Evolutionary conservation across 2,113 vertebrate species (phyloP), one percentile per base, ranked within the genome.

Genomic region (Macrotis lagotis): DNA sequence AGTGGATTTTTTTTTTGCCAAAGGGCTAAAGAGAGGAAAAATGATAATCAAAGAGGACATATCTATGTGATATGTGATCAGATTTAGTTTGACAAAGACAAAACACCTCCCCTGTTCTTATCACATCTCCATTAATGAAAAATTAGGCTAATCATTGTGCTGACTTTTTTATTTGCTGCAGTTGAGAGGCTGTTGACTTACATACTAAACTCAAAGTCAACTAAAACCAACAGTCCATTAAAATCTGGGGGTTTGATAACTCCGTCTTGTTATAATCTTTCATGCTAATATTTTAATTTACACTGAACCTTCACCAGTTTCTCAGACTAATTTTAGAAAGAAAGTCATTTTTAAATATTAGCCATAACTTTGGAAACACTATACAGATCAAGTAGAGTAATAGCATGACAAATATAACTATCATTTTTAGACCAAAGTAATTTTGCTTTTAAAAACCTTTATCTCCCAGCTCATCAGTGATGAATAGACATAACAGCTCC

Each of bases 341-440:
- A 66, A 66, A 66, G 3, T 25, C 44, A 51, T 94, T 26, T 24
- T 48, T 25, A 88, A 89, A 51, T 44, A 93, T 89, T 90, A 94
- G 48, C 19, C 19, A 88, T 89, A 49, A 96, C 26, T 24, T 92
- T 51, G 91, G 25, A 88, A 92, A 92, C 26, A 92, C 37, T n/a
- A 66, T 4, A 4, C 28, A 89, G 94, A 53, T 55, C 50, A 88
- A 93, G 94, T 25, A 83, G 66, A 83, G 37, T 5, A 83, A 92
- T 10, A 53, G 25, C 3, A 26, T 7, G 2, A 74, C 51, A 92
- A 53, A 31, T 16, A 88, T 7, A 12, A 48, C 8, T 8, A 47
- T 16, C 44, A 66, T 28, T 31, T 47, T 0, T 88, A 53, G 48
- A 92, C 48, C 28, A 53, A n/a, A 83, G 51, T 25, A 83, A 94